phyloP scores from a whole-genome alignment of 2,113 vertebrate species.

The Corythornis madagascariensis region DNA sequence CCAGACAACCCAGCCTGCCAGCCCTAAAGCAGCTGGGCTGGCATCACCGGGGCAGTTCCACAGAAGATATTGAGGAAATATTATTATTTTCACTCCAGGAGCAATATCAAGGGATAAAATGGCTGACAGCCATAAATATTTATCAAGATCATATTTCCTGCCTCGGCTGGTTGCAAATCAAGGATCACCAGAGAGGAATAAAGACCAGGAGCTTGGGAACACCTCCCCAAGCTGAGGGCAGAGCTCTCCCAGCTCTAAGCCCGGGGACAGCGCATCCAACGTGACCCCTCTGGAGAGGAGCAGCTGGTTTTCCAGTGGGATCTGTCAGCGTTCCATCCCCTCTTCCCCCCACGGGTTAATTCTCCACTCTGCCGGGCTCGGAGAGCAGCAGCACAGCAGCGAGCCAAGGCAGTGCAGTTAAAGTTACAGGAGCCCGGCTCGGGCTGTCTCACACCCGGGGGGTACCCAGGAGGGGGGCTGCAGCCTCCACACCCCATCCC shows the following conservation, averaged over 20 bases:
- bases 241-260: background rate
- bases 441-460: too few relatives aligned
- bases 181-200: background rate
- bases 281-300: background rate
- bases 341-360: background rate
- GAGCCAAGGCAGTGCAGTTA: background rate
- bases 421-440: background rate
- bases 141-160: background rate
- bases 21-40: background rate
- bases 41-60: background rate
- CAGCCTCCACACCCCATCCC: background rate
- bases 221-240: background rate
- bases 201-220: background rate
- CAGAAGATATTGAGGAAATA: background rate
- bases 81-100: background rate
- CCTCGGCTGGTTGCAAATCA: background rate
- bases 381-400: background rate
- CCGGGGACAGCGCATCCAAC: accelerated
- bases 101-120: background rate
- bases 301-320: background rate
- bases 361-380: background rate
- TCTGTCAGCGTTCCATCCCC: background rate
- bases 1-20: accelerated
- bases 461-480: background rate
- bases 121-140: constrained; percentile 50